These are phyloP conservation scores for Rambutsinella grinnellia DNA, from an alignment of 2,888 invertebrate genomes.

Conservation along the genomic window DNA sequence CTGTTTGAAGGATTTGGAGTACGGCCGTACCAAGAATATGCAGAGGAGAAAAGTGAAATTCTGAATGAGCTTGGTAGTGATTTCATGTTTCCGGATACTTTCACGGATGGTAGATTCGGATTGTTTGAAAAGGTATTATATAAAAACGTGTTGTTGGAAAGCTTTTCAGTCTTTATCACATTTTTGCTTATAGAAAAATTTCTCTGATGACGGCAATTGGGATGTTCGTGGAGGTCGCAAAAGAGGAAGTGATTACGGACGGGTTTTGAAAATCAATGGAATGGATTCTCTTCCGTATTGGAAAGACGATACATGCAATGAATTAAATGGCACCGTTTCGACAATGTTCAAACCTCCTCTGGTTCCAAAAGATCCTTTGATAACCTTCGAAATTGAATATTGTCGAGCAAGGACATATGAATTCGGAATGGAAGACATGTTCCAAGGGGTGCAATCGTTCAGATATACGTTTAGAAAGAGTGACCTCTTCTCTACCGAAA, in stretches of 20 bases:
- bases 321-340: constrained; percentile 63
- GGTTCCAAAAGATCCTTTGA: constrained; percentile 65
- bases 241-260: constrained; percentile 37
- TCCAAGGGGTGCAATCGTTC: constrained; percentile 50
- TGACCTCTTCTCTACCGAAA: constrained; percentile 32
- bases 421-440: constrained; percentile 24
- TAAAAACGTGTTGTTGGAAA: too few species aligned
- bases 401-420: constrained; percentile 67
- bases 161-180: too few species aligned
- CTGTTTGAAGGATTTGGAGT: constrained; percentile 61
- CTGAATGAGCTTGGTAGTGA: constrained; percentile 38
- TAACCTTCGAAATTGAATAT: constrained; percentile 68
- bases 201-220: constrained; percentile 58
- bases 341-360: constrained; percentile 67
- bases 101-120: constrained; percentile 57
- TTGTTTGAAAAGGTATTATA: constrained; percentile 59
- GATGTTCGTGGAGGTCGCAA: constrained; percentile 58
- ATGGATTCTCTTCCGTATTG: constrained; percentile 56
- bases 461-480: constrained; percentile 50
- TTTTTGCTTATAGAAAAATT: constrained; percentile 62
- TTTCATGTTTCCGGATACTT: constrained; percentile 49
- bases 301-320: constrained; percentile 67
- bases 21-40: constrained; percentile 51
- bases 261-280: constrained; percentile 52
- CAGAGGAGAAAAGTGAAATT: constrained; percentile 55